Conservation (phyloP, 2,113 vertebrate species). For the Campylomormyrus tamandua region DNA sequence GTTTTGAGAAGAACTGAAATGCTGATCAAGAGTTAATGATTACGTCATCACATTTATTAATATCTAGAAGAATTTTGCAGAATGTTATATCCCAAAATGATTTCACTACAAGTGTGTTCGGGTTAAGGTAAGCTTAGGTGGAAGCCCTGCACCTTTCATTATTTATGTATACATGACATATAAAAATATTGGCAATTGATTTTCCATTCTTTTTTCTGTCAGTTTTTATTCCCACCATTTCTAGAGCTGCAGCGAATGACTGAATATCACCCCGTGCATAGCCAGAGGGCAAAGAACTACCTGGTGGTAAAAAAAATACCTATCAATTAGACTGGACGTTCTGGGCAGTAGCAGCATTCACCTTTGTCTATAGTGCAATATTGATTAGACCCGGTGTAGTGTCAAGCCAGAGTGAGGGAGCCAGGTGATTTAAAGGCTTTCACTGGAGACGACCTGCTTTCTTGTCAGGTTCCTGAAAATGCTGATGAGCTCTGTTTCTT, state of each 20-base stretch:
- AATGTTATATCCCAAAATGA: background rate
- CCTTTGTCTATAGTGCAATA: constrained; percentile 77
- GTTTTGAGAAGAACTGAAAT: background rate
- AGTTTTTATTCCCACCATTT: constrained; percentile 70
- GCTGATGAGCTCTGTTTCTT: constrained; percentile 64
- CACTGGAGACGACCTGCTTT: constrained; percentile 71
- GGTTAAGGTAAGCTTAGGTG: constrained; percentile 20
- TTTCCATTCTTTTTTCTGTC: constrained; percentile 60
- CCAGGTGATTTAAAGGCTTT: constrained; percentile 81
- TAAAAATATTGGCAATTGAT: constrained; percentile 73
- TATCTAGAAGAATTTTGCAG: constrained; percentile 16
- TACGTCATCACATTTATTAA: constrained; percentile 14
- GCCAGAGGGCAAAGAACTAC: constrained; percentile 76
- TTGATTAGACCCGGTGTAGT: constrained; percentile 93
- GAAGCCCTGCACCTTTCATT: constrained; percentile 28
- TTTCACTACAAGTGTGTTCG: constrained; percentile 26
- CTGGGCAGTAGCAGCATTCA: constrained; percentile 72
- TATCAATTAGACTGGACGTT: constrained; percentile 87
- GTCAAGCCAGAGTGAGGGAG: constrained; percentile 88
- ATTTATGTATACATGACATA: constrained; percentile 26
- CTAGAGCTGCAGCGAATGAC: constrained; percentile 52
- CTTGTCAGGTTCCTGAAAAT: constrained; percentile 63
- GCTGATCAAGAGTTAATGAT: background rate
- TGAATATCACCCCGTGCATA: constrained; percentile 66
- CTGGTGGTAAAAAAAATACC: constrained; percentile 72